Evolutionary conservation across 2,113 vertebrate genomes (phyloP).

Genomic region (Heliornis fulica): DNA sequence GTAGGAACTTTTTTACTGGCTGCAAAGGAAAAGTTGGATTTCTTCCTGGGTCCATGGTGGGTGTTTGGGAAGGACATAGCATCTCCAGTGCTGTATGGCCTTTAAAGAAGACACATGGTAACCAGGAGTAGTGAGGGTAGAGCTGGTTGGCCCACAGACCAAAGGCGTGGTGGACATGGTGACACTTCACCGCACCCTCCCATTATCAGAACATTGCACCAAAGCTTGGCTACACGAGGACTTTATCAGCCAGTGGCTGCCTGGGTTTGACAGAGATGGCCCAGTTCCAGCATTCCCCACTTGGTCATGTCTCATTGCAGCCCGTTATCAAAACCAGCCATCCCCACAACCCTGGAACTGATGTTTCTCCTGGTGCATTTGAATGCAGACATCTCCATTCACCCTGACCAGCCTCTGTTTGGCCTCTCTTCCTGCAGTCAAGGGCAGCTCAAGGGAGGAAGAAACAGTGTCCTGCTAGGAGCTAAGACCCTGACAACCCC

Average conservation of each 20-base stretch:
- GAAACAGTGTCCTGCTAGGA: not conserved
- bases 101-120: not conserved
- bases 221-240: rapidly evolving
- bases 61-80: not conserved
- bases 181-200: not conserved
- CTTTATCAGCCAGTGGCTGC: not conserved
- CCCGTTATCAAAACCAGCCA: not conserved
- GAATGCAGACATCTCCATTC: not conserved
- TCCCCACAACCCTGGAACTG: not conserved
- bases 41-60: not conserved
- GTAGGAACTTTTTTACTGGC: not conserved
- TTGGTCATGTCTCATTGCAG: not conserved
- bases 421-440: not conserved
- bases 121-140: not conserved
- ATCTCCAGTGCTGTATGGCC: not conserved
- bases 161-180: rapidly evolving
- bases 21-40: not conserved
- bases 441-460: not conserved
- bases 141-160: rapidly evolving
- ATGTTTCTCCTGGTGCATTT: not conserved
- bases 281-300: not conserved
- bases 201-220: not conserved
- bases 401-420: not conserved
- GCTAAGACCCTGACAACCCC: not conserved
- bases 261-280: not conserved